Conservation (phyloP, 2,113 vertebrate species). For the Channa argus region DNA sequence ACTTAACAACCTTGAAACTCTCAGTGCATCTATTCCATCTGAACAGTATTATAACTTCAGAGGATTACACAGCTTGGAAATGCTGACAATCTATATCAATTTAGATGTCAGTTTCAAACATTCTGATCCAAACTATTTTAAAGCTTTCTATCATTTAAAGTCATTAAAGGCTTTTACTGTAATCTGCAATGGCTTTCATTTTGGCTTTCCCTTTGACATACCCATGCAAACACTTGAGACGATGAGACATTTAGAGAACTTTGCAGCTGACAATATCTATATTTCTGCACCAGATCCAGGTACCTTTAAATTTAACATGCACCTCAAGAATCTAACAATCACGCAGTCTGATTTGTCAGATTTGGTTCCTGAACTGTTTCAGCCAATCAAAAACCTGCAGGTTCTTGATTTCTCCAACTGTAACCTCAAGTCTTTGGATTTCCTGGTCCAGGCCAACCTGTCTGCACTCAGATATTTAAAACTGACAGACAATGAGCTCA, state of each 20-base stretch:
- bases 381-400: conserved; percentile 54
- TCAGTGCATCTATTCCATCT: conserved; percentile 15
- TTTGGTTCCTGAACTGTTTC: conserved; percentile 57
- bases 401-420: conserved; percentile 46
- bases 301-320: conserved; percentile 29
- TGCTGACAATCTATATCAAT: conserved; percentile 1
- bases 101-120: neutral
- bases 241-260: conserved; percentile 27
- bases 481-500: conserved; percentile 53
- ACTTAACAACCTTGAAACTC: conserved; percentile 8
- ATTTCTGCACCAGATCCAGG: neutral
- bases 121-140: neutral
- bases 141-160: neutral
- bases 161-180: conserved; percentile 11
- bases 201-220: neutral
- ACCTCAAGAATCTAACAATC: conserved; percentile 31
- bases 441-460: conserved; percentile 61
- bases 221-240: fast-evolving
- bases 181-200: neutral
- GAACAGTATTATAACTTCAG: neutral
- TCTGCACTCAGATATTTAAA: conserved; percentile 50
- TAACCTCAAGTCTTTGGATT: conserved; percentile 69
- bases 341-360: neutral
- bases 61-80: neutral
- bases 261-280: conserved; percentile 8